A percentile compares a stretch with the other conserved stretches of the same genome.
Evolutionary conservation across 2,888 invertebrate species (phyloP).

Genomic region (Rhingia rostrata): DNA sequence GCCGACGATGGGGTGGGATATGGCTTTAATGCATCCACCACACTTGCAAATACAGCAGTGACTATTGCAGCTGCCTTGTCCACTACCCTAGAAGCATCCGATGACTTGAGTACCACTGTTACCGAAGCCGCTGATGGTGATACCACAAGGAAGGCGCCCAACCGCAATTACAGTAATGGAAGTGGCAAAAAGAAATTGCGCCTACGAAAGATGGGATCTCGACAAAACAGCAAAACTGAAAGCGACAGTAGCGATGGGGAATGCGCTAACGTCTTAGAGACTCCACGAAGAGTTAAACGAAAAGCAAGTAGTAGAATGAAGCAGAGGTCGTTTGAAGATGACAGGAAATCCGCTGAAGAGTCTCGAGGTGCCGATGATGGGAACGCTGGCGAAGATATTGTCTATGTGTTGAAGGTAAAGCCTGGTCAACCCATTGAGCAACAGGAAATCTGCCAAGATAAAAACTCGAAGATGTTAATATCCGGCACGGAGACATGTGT

Average conservation of each 20-base stretch:
- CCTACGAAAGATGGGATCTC: conserved; percentile 81
- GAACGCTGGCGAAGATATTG: conserved; percentile 80
- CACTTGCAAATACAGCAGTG: conserved; percentile 56
- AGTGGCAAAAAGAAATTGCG: conserved; percentile 80
- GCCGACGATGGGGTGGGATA: conserved; percentile 78
- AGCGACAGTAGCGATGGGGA: conserved; percentile 82
- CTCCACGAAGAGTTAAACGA: conserved; percentile 81
- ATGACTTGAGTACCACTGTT: conserved; percentile 78
- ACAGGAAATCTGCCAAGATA: conserved; percentile 65
- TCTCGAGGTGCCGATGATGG: conserved; percentile 72
- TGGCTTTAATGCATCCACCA: conserved; percentile 61
- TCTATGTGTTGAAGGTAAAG: conserved; percentile 82
- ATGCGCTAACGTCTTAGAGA: conserved; percentile 79
- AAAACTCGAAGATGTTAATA: conserved; percentile 68
- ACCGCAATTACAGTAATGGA: conserved; percentile 75
- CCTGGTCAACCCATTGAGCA: conserved; percentile 80
- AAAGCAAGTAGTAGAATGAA: conserved; percentile 81
- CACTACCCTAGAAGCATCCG: conserved; percentile 76
- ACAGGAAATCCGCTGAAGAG: conserved; percentile 76
- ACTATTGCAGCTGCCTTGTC: conserved; percentile 75
- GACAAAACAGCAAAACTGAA: conserved; percentile 83
- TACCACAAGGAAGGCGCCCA: conserved; percentile 30
- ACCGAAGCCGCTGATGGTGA: conserved; percentile 75
- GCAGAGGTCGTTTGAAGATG: conserved; percentile 81
- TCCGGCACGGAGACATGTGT: conserved; percentile 76